phyloP scores from a whole-genome alignment of 2,113 vertebrate species.

The Pachypanchax playfairii region DNA sequence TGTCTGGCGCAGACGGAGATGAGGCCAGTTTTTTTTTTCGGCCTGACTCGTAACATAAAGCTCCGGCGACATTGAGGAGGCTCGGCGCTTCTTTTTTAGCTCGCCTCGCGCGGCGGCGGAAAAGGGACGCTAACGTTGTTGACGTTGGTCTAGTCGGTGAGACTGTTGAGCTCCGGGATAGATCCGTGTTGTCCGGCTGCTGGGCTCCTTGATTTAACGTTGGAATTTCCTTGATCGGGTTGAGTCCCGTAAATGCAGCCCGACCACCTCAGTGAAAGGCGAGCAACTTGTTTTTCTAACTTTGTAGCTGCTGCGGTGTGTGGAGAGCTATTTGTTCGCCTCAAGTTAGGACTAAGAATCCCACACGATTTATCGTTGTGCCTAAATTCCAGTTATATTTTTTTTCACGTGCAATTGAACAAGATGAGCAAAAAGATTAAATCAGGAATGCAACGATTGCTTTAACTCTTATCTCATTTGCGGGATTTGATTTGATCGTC shows the following conservation, averaged over 20 bases:
- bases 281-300: slow-evolving; percentile 67
- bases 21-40: slow-evolving; percentile 63
- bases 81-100: slow-evolving; percentile 14
- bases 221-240: slow-evolving; percentile 54
- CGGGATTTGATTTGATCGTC: slow-evolving; percentile 13
- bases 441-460: neutral
- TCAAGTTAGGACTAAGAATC: slow-evolving; percentile 16
- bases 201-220: slow-evolving; percentile 31
- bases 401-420: slow-evolving; percentile 38
- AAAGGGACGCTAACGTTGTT: slow-evolving; percentile 14
- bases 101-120: slow-evolving; percentile 3
- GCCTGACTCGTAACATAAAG: slow-evolving; percentile 60
- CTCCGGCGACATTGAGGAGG: slow-evolving; percentile 40
- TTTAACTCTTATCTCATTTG: slow-evolving; percentile 1
- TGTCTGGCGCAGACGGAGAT: slow-evolving; percentile 68
- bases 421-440: slow-evolving; percentile 27
- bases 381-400: neutral
- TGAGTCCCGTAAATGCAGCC: slow-evolving; percentile 29
- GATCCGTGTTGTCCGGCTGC: slow-evolving; percentile 34
- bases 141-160: slow-evolving; percentile 40
- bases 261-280: slow-evolving; percentile 20
- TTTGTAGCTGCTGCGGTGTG: slow-evolving; percentile 47
- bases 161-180: slow-evolving; percentile 33
- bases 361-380: neutral
- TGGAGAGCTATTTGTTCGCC: neutral